Evolutionary conservation across 2,888 invertebrate genomes (phyloP).

Genomic region (Parelbella ahira): DNA sequence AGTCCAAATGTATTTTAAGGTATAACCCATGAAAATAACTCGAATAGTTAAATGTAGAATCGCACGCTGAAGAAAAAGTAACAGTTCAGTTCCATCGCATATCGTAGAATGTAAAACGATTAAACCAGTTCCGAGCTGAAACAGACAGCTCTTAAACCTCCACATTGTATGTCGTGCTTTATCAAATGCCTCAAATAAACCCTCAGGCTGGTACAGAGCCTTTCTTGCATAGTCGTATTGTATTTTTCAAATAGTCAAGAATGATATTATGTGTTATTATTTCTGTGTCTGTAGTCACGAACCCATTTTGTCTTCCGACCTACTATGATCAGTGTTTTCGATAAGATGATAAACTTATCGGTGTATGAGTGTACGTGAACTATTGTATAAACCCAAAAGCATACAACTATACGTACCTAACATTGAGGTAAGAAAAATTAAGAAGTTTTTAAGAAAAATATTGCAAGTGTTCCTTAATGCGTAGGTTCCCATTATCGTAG

Average conservation of each 20-base stretch:
- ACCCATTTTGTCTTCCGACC: slow-evolving; percentile 23
- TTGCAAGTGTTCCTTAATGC: not conserved
- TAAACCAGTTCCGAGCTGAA: slow-evolving; percentile 22
- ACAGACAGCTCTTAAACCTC: slow-evolving; percentile 25
- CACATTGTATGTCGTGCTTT: slow-evolving; percentile 25
- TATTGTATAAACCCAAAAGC: slow-evolving; percentile 13
- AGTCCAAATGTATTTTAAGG: no score
- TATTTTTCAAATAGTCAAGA: slow-evolving; percentile 21
- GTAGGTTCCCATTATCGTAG: not conserved
- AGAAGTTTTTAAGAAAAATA: not conserved
- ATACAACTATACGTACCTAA: slow-evolving; percentile 17
- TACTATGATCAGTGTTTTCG: slow-evolving; percentile 20
- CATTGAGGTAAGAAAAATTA: slow-evolving; percentile 12
- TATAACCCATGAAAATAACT: no score
- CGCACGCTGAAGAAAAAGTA: no score
- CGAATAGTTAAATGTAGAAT: no score
- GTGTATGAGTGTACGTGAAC: slow-evolving; percentile 20
- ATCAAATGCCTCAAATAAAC: slow-evolving; percentile 26
- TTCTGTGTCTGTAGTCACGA: slow-evolving; percentile 18
- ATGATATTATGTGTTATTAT: slow-evolving; percentile 19
- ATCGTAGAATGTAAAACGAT: slow-evolving; percentile 21
- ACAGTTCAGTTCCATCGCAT: no score
- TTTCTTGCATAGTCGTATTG: slow-evolving; percentile 17
- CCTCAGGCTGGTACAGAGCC: slow-evolving; percentile 17
- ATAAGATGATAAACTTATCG: slow-evolving; percentile 20